A percentile compares a stretch with the other conserved stretches of the same genome.
Conservation (phyloP, 37 sponge, comb jelly and placozoan genomes). For the Crambe crambe region DNA sequence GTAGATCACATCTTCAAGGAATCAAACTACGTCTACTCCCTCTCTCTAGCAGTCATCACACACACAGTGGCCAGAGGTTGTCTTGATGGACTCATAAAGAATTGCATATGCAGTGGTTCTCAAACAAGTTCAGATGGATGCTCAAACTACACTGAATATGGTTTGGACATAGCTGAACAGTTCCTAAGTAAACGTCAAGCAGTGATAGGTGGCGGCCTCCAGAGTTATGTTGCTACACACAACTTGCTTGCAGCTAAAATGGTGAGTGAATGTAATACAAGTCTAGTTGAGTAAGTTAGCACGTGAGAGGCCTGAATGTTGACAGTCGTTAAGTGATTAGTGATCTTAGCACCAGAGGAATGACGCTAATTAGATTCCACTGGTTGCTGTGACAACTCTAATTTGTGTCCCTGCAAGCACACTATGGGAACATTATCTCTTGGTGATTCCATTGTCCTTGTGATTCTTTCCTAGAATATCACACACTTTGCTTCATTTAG, state of each 20-base stretch:
- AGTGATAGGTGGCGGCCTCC: neutral
- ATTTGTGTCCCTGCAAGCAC: too few relatives aligned
- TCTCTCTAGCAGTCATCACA: conserved; percentile 46
- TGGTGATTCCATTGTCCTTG: too few relatives aligned
- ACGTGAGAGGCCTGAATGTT: too few relatives aligned
- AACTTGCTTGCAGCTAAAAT: conserved; percentile 15
- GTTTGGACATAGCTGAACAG: conserved; percentile 13
- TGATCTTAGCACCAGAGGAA: neutral
- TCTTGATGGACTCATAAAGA: neutral
- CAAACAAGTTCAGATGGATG: neutral
- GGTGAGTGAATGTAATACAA: too few relatives aligned
- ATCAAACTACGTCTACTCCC: conserved; percentile 34
- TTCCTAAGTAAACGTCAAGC: conserved; percentile 15
- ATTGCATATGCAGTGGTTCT: conserved; percentile 14
- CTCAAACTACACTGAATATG: conserved; percentile 28
- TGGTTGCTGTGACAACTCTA: too few relatives aligned
- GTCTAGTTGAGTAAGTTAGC: too few relatives aligned
- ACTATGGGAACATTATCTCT: too few relatives aligned
- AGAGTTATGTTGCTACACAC: conserved; percentile 1
- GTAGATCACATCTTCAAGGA: conserved; percentile 25
- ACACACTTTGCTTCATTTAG: too few relatives aligned
- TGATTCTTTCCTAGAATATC: too few relatives aligned
- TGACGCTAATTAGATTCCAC: neutral
- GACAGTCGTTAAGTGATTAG: too few relatives aligned
- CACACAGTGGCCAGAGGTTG: conserved; percentile 54